phyloP scores from a whole-genome alignment of 1,140 invertebrate genomes.

The Orchestia grillus region DNA sequence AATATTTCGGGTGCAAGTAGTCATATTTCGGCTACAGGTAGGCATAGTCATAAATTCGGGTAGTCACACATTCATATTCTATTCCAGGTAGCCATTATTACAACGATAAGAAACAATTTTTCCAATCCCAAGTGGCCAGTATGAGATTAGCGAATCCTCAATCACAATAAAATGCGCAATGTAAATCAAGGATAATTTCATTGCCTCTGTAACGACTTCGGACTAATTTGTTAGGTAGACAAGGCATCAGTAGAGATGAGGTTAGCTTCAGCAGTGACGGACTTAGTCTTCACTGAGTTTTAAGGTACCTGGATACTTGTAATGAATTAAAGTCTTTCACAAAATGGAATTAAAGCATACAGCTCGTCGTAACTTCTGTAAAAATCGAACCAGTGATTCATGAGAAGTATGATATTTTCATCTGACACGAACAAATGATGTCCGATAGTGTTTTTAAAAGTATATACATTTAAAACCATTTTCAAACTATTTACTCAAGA shows the following conservation, averaged over 20 bases:
- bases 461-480: background rate
- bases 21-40: too few species aligned
- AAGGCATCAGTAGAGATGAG: background rate
- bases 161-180: background rate
- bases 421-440: background rate
- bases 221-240: background rate
- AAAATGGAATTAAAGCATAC: background rate
- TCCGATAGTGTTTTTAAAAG: background rate
- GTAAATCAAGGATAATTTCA: background rate
- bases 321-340: background rate
- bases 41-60: too few species aligned
- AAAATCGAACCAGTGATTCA: background rate
- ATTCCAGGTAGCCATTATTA: too few species aligned
- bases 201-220: background rate
- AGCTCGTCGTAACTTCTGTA: background rate
- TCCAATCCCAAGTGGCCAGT: too few species aligned
- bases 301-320: background rate
- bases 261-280: background rate
- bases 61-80: too few species aligned
- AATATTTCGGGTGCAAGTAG: too few species aligned
- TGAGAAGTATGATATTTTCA: background rate
- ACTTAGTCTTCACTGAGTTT: background rate
- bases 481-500: background rate
- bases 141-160: background rate
- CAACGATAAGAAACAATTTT: too few species aligned